Conservation (phyloP, 2,113 vertebrate genomes). For the Ursus arctos region DNA sequence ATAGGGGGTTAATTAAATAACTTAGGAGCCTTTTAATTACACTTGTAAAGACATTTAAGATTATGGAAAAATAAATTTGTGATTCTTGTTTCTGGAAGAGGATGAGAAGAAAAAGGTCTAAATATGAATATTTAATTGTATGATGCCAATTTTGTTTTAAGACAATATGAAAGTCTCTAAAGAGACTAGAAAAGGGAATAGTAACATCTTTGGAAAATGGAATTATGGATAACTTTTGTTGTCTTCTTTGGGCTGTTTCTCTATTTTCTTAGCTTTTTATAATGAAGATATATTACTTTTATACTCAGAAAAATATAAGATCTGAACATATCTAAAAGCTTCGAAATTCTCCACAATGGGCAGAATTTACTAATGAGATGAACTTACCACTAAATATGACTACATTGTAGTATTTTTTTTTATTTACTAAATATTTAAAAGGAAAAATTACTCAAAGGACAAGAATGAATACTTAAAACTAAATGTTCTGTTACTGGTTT, state of each 20-base stretch:
- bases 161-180: background rate
- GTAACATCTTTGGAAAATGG: background rate
- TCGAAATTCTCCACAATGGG: background rate
- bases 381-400: background rate
- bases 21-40: background rate
- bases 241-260: background rate
- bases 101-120: background rate
- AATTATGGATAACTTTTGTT: background rate
- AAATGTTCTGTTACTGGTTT: conserved; percentile 61
- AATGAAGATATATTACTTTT: background rate
- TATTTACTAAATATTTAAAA: conserved; percentile 23
- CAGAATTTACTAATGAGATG: background rate
- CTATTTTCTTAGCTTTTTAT: background rate
- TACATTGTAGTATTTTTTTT: background rate
- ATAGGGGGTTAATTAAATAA: background rate
- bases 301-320: background rate
- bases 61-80: background rate
- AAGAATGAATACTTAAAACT: background rate
- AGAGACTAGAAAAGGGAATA: background rate
- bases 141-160: background rate
- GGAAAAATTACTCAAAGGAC: background rate
- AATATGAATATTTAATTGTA: conserved; percentile 39
- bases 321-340: background rate
- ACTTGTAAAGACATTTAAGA: conserved; percentile 9
- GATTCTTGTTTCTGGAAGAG: background rate